These are phyloP conservation scores for Cynoglossus semilaevis DNA, from an alignment of 2,113 vertebrate species.

Conservation along the genomic window DNA sequence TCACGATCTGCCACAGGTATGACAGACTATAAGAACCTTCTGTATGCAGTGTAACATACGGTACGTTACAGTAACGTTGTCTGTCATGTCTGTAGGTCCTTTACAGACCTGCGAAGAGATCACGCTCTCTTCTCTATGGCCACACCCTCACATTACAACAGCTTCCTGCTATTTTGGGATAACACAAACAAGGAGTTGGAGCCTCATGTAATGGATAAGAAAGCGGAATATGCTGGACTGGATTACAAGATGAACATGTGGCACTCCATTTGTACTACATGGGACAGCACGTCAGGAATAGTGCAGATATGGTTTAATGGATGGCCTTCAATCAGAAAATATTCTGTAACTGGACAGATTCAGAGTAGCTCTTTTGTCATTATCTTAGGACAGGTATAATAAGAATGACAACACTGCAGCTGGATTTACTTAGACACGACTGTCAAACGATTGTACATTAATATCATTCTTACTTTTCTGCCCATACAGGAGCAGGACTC, in stretches of 20 bases:
- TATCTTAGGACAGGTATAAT: slow-evolving; percentile 63
- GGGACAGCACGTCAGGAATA: slow-evolving; percentile 53
- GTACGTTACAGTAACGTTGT: not conserved
- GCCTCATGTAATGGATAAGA: not conserved
- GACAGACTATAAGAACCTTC: not conserved
- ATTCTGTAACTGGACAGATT: not conserved
- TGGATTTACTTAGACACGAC: not conserved
- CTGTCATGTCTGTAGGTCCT: slow-evolving; percentile 34
- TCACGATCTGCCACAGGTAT: slow-evolving; percentile 65
- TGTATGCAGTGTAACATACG: not conserved
- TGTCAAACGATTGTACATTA: not conserved
- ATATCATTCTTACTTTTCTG: not conserved
- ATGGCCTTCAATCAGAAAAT: slow-evolving; percentile 28
- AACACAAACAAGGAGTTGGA: slow-evolving; percentile 7
- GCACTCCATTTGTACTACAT: slow-evolving; percentile 64
- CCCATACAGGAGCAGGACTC: slow-evolving; percentile 58
- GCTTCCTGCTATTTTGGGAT: slow-evolving; percentile 51
- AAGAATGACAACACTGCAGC: fast-evolving
- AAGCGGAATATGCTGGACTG: not conserved
- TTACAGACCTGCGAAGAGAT: slow-evolving; percentile 59
- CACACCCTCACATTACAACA: slow-evolving; percentile 14
- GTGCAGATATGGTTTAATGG: slow-evolving; percentile 63
- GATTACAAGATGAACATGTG: slow-evolving; percentile 59
- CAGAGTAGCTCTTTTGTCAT: slow-evolving; percentile 28
- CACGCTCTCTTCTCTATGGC: slow-evolving; percentile 58